These are phyloP conservation scores for Rostratula benghalensis DNA, from an alignment of 2,113 vertebrate species.

Conservation along the genomic window DNA sequence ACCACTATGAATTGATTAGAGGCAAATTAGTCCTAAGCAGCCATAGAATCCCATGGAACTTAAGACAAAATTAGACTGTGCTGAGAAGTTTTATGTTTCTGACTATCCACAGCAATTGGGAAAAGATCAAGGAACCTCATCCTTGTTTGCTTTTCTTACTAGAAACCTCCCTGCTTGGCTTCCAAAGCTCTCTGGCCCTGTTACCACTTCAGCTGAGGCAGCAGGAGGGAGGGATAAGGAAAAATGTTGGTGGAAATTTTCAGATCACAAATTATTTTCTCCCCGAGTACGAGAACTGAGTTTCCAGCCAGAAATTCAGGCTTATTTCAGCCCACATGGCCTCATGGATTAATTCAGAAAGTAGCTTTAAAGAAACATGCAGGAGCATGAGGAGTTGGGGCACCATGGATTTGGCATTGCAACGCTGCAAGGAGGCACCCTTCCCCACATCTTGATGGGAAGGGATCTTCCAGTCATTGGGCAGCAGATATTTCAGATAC, in stretches of 20 bases:
- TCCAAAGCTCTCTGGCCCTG: background rate
- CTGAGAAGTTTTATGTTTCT: constrained; percentile 1
- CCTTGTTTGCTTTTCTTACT: background rate
- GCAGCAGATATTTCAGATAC: background rate
- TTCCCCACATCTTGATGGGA: background rate
- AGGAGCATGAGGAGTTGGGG: background rate
- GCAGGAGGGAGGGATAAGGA: background rate
- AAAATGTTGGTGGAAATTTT: background rate
- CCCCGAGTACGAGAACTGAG: background rate
- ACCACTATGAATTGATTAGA: background rate
- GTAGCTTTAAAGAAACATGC: background rate
- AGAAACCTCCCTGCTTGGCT: background rate
- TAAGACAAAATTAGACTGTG: background rate
- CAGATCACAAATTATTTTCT: background rate
- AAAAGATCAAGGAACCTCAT: constrained; percentile 23
- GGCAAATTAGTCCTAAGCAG: background rate
- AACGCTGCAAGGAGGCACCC: background rate
- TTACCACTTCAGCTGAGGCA: constrained; percentile 7
- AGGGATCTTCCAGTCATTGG: background rate
- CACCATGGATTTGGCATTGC: background rate
- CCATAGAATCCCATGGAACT: background rate
- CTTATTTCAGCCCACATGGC: background rate
- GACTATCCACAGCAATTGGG: background rate
- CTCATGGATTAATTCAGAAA: background rate
- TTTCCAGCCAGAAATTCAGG: constrained; percentile 1